phyloP scores from a whole-genome alignment of 2,113 vertebrate species.

The Falcunculus frontatus region DNA sequence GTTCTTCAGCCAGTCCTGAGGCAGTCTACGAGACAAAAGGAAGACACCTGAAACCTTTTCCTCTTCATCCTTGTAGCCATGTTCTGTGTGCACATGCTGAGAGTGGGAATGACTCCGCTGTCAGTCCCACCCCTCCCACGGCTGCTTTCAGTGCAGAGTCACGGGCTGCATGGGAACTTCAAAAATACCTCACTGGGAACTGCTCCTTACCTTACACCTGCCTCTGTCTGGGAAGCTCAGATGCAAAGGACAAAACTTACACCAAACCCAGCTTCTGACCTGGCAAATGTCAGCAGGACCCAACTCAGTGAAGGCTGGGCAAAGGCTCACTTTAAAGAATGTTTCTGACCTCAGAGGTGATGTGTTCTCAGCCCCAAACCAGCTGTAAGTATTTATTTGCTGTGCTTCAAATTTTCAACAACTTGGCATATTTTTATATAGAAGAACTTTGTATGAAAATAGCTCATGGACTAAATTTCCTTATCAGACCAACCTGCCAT shows the following conservation, averaged over 20 bases:
- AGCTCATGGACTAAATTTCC: background rate
- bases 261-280: background rate
- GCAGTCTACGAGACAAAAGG: background rate
- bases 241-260: background rate
- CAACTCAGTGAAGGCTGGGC: background rate
- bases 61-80: background rate
- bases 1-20: background rate
- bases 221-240: background rate
- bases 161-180: background rate
- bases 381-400: background rate
- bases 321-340: background rate
- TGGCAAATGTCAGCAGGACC: background rate
- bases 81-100: background rate
- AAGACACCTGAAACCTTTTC: background rate
- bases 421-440: background rate
- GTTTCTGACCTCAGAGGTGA: background rate
- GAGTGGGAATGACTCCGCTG: background rate
- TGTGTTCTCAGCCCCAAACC: background rate
- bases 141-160: background rate
- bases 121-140: accelerated
- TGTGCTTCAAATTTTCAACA: background rate
- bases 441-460: background rate
- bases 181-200: background rate
- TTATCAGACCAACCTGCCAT: background rate
- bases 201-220: background rate